Base-by-base conservation (phyloP, 1,140 invertebrate species). In the Thrips palmi region DNA sequence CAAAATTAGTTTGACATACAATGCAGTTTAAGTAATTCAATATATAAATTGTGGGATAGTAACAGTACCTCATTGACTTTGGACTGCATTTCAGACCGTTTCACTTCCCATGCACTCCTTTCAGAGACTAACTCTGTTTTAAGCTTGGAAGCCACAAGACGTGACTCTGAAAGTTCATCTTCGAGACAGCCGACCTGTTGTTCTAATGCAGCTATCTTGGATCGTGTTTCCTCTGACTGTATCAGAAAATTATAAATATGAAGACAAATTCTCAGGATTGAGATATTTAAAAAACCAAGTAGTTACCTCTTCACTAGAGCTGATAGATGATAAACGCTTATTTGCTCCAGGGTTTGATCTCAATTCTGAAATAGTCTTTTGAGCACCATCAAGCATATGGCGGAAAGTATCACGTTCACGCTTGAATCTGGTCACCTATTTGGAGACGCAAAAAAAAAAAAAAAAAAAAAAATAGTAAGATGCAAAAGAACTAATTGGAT, bases 71-170 rank as follows among this genome's bases (percentile, higher is more conserved):
- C 86, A 55, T 94, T 94, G 4, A 93, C 70, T 52, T 77, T 75
- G 1, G 88, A 91, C 48, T 85, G 83, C 62, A 91, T 70, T 59
- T 93, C 85, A 0, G 84, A 77, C 12, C 84, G 60, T 52, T 84
- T 83, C 2, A 96, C 77, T 58, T 93, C 84, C 57, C 75, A 84
- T 2, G 73, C 70, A 6, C 86, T 84, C 42, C 79, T 73, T 56
- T 93, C 85, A 6, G 84, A 86, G 2, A 89, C 74, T 2, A 89
- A 64, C 59, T 91, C 85, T 2, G 86, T 89, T 53, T 86, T 85
- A 3, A 88, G 60, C 51, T 85, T 80, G 4, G 84, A 85, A 35
- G 72, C 63, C 48, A 88, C 80, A 8, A 89, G 52, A 41, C 77
- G 66, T 0, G 81, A 65, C 52, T 89, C 84, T 14, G 83, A 80